Evolutionary conservation across 2,888 invertebrate species (phyloP).

Genomic region (Agonum fuliginosum): DNA sequence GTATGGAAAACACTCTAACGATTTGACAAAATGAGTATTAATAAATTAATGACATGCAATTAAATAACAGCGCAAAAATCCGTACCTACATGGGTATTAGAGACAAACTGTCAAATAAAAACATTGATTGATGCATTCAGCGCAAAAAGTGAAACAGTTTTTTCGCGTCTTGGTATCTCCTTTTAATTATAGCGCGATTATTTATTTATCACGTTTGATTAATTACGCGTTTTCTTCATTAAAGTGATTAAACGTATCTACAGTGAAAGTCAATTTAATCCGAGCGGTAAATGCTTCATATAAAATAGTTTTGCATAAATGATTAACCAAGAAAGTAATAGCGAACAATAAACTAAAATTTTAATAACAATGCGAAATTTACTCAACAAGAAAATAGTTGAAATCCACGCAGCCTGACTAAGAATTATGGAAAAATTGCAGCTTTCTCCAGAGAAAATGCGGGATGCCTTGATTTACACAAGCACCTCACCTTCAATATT

Average conservation of each 20-base stretch:
- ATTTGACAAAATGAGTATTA: slow-evolving; percentile 24
- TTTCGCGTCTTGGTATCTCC: slow-evolving; percentile 41
- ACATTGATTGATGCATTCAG: slow-evolving; percentile 31
- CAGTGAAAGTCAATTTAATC: slow-evolving; percentile 41
- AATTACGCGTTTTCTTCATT: slow-evolving; percentile 52
- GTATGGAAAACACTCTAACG: slow-evolving; percentile 30
- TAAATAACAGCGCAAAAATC: slow-evolving; percentile 5
- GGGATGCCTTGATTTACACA: too few species aligned
- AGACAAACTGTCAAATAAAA: slow-evolving; percentile 39
- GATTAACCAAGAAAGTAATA: slow-evolving; percentile 42
- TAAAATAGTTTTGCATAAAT: slow-evolving; percentile 40
- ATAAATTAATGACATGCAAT: slow-evolving; percentile 45
- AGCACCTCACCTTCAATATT: too few species aligned
- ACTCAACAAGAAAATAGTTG: slow-evolving; percentile 42
- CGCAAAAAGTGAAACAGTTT: slow-evolving; percentile 15
- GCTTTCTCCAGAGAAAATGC: slow-evolving; percentile 40
- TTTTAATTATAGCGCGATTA: slow-evolving; percentile 47
- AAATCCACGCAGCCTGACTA: slow-evolving; percentile 24
- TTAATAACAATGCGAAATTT: slow-evolving; percentile 39
- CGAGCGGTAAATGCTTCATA: slow-evolving; percentile 24
- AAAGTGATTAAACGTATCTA: slow-evolving; percentile 35
- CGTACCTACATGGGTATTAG: slow-evolving; percentile 34
- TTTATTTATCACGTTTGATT: slow-evolving; percentile 51
- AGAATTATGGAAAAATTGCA: slow-evolving; percentile 34
- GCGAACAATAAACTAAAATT: slow-evolving; percentile 43